These are phyloP conservation scores for Sebastes diploproa DNA, from an alignment of 2,797 vertebrate species.

Conservation along the genomic window DNA sequence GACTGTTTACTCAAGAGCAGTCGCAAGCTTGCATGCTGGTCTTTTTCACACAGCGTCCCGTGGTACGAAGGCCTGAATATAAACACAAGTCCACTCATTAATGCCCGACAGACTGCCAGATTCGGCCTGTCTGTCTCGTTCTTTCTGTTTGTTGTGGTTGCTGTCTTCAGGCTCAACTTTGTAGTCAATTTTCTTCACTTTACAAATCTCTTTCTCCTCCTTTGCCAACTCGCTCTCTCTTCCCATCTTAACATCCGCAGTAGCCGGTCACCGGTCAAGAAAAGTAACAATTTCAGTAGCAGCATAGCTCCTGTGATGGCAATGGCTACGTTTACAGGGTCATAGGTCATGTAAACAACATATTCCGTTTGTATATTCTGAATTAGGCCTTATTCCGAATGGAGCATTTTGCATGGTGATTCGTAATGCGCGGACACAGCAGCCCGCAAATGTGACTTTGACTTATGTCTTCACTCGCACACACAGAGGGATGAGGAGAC, in stretches of 20 bases:
- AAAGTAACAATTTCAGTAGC: neutral
- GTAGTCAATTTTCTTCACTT: neutral
- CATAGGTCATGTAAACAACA: neutral
- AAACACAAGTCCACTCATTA: constrained; percentile 30
- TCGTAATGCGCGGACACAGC: too few relatives aligned
- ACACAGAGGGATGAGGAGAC: too few relatives aligned
- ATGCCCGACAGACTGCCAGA: neutral
- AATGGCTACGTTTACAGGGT: neutral
- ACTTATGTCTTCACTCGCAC: too few relatives aligned
- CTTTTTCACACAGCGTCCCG: constrained; percentile 2
- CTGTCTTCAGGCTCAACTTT: constrained; percentile 18
- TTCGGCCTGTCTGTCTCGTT: constrained; percentile 2
- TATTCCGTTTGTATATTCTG: neutral
- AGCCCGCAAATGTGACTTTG: too few relatives aligned
- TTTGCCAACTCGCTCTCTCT: neutral
- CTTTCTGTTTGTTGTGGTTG: constrained; percentile 13
- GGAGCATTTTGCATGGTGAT: neutral
- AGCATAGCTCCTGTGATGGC: neutral
- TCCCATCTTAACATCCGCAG: neutral
- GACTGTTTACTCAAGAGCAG: constrained; percentile 70
- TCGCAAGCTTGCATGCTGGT: constrained; percentile 32
- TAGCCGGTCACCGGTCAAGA: too few relatives aligned
- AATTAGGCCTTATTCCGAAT: neutral
- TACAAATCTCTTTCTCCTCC: neutral
- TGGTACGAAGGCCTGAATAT: constrained; percentile 12